Evolutionary conservation across 2,113 vertebrate species (phyloP), one percentile per base, ranked within the genome.

Genomic region (Sceloporus undulatus): DNA sequence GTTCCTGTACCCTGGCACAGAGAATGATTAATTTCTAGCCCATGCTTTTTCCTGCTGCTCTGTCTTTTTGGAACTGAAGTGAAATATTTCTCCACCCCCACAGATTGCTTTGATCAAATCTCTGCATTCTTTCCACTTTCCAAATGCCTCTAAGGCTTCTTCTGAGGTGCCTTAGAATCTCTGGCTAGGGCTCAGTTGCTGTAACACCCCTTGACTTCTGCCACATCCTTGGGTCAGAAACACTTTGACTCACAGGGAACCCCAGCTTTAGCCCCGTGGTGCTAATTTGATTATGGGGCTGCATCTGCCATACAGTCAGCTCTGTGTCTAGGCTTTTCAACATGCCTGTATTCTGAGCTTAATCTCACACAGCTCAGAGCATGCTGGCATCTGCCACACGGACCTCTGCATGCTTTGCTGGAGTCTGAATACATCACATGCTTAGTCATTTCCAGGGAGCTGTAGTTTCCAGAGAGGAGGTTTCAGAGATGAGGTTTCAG

Each of bases 1-100:
- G 25, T 85, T 85, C n/a, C 59, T 85, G 38, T 66, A 48, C 21
- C 59, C 23, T 76, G 71, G 73, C 56, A 29, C 84, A 65, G 6
- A 7, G 34, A 65, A 11, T 65, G n/a, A 54, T 76, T 42, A 27
- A 29, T 29, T 48, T 77, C 1, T 29, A 21, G 59, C 8, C 56
- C 13, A 10, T 66, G 84, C n/a, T 78, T 77, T 27, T 66, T 85
- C 73, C 84, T 76, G 27, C 54, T 74, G 66, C 66, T 81, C 8
- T 82, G 21, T 27, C 34, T 38, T 62, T 62, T 40, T 66, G 21
- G 11, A 62, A 62, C 18, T 62, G 59, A 62, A 62, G 1, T n/a
- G 8, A 11, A n/a, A 71, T 29, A 27, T 71, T 27, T 27, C 29
- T 29, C 27, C 68, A 27, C 9, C 19, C 54, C 70, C 10, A 40